Percentiles rank a stretch among this genome's conserved stretches.
Evolutionary conservation across 2,888 invertebrate species (phyloP).

Genomic region (Drosophila barbarae): DNA sequence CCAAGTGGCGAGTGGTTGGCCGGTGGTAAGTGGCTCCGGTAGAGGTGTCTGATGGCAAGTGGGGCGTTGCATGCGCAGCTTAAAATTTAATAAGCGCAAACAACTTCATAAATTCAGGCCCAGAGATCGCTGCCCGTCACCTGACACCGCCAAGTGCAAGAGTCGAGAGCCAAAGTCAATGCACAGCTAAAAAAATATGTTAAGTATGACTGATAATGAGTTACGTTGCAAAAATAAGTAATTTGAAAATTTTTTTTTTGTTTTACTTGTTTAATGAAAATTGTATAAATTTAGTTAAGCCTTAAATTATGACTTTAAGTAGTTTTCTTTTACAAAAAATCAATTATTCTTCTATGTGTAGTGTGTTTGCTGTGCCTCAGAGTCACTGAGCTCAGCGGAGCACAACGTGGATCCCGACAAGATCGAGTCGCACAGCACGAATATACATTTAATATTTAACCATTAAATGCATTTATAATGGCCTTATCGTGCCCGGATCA

Average conservation of each 20-base stretch:
- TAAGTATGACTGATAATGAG: no score
- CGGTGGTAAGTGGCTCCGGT: conserved; percentile 17
- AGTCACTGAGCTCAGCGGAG: conserved; percentile 30
- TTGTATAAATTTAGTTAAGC: no score
- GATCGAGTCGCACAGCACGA: conserved; percentile 51
- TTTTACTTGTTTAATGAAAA: no score
- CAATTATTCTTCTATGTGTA: background rate
- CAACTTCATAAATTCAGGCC: conserved; percentile 69
- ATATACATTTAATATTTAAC: conserved; percentile 70
- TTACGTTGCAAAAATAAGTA: no score
- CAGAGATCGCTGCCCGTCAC: conserved; percentile 32
- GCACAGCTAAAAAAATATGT: background rate
- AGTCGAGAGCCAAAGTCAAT: background rate
- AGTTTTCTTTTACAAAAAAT: background rate
- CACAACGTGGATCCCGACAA: conserved; percentile 46
- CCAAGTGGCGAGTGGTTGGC: conserved; percentile 25
- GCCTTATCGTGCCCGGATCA: conserved; percentile 76
- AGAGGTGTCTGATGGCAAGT: conserved; percentile 35
- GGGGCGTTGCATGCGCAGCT: conserved; percentile 64
- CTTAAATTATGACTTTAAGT: no score
- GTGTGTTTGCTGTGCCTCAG: background rate
- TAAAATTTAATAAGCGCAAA: conserved; percentile 72
- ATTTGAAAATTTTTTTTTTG: no score
- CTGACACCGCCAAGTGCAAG: conserved; percentile 37
- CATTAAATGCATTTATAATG: conserved; percentile 77